Evolutionary conservation across 2,113 vertebrate genomes (phyloP).

Genomic region (Platichthys stellatus): DNA sequence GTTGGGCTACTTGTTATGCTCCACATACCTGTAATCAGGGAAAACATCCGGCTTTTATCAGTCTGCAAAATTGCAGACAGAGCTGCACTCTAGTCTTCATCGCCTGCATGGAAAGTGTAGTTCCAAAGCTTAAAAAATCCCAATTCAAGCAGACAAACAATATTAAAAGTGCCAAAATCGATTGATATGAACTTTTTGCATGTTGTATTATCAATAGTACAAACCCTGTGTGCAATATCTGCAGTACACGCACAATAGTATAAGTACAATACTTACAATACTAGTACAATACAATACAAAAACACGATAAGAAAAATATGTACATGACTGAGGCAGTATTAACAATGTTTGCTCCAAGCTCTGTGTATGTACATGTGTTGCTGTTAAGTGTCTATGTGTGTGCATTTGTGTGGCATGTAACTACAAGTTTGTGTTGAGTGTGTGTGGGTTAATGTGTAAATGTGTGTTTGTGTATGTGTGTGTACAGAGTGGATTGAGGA

Average conservation of each 20-base stretch:
- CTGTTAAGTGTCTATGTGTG: constrained; percentile 32
- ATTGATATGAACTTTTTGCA: not conserved
- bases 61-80: not conserved
- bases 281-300: too few species aligned
- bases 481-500: constrained; percentile 95
- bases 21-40: too few species aligned
- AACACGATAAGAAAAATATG: too few species aligned
- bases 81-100: too few species aligned
- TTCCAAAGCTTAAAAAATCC: not conserved
- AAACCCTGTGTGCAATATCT: not conserved
- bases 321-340: not conserved
- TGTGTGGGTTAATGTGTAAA: constrained; percentile 15
- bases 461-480: constrained; percentile 29
- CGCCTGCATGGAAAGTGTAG: not conserved
- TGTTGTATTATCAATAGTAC: not conserved
- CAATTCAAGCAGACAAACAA: too few species aligned
- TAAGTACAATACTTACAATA: too few species aligned
- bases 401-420: constrained; percentile 30
- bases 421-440: constrained; percentile 61
- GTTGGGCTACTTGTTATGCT: too few species aligned
- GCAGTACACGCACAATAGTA: too few species aligned
- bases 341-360: constrained; percentile 37
- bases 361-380: constrained; percentile 32
- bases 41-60: too few species aligned
- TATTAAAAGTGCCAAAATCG: not conserved